These are phyloP conservation scores for Oreochromis spilurus DNA, from an alignment of 2,113 vertebrate species.

Conservation along the genomic window DNA sequence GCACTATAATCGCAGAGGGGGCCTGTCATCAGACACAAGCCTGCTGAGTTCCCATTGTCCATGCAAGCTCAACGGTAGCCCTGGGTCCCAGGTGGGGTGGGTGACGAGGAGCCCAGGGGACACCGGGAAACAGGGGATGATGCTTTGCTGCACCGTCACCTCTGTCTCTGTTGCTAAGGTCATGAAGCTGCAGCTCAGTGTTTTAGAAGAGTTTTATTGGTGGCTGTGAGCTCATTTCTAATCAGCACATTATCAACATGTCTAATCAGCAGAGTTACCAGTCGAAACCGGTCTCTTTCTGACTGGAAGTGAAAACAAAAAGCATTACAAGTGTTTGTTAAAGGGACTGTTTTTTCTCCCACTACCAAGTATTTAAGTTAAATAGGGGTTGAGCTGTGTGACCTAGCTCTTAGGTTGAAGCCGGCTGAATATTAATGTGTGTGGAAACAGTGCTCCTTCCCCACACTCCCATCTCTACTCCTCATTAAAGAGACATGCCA, in stretches of 20 bases:
- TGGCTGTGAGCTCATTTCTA: constrained; percentile 14
- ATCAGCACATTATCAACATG: constrained; percentile 20
- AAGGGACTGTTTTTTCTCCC: background rate
- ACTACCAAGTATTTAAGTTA: constrained; percentile 16
- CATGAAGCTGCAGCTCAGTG: background rate
- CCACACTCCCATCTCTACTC: constrained; percentile 58
- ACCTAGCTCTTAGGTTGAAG: constrained; percentile 52
- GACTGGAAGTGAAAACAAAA: background rate
- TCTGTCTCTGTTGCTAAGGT: constrained; percentile 36
- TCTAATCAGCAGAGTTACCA: background rate
- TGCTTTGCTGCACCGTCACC: constrained; percentile 39
- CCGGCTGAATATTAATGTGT: constrained; percentile 64
- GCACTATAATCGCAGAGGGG: constrained; percentile 35
- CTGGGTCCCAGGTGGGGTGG: constrained; percentile 55
- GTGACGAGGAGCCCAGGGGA: constrained; percentile 33
- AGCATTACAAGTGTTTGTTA: background rate
- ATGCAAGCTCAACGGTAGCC: constrained; percentile 28
- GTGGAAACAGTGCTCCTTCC: constrained; percentile 58
- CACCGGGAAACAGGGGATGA: constrained; percentile 18
- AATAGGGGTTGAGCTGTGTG: constrained; percentile 47
- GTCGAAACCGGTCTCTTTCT: background rate
- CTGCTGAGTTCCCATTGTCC: constrained; percentile 45
- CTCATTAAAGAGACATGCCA: constrained; percentile 79
- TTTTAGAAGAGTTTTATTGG: constrained; percentile 13
- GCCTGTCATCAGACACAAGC: constrained; percentile 47